Percentiles rank a stretch among this genome's conserved stretches.
These are phyloP conservation scores for Autographa gamma DNA, from an alignment of 2,888 invertebrate species.

Conservation along the genomic window DNA sequence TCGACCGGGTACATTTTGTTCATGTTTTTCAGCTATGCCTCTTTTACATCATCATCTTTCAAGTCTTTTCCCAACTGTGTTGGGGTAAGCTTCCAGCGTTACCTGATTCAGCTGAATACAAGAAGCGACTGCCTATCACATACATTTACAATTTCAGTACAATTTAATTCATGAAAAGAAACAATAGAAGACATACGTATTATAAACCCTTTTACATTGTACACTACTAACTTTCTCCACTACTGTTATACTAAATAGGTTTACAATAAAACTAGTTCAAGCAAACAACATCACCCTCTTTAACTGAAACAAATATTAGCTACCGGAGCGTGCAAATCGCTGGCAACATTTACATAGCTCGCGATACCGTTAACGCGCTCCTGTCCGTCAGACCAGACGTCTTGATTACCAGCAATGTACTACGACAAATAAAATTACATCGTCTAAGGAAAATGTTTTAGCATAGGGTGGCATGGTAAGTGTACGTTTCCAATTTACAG, in stretches of 20 bases:
- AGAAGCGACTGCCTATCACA: too few relatives aligned
- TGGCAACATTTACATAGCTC: constrained; percentile 41
- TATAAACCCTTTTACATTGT: neutral
- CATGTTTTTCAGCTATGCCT: too few relatives aligned
- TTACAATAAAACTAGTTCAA: constrained; percentile 29
- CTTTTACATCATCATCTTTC: too few relatives aligned
- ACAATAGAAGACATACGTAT: neutral
- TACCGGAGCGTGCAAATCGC: constrained; percentile 39
- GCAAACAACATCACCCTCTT: constrained; percentile 35
- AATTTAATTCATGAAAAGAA: neutral
- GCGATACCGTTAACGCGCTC: constrained; percentile 50
- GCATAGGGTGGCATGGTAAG: neutral
- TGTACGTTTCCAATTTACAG: neutral
- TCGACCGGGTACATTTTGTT: too few relatives aligned
- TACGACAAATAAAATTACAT: constrained; percentile 5
- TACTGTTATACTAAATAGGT: constrained; percentile 5
- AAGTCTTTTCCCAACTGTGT: too few relatives aligned
- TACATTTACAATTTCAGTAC: too few relatives aligned
- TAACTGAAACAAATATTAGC: constrained; percentile 48
- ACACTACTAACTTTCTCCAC: neutral
- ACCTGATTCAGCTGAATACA: too few relatives aligned
- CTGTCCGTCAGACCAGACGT: constrained; percentile 48
- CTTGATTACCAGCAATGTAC: constrained; percentile 53
- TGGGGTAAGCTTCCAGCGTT: too few relatives aligned
- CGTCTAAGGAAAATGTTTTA: constrained; percentile 1